Base-by-base conservation (phyloP, 2,888 invertebrate genomes). In the Hemaris fuciformis region DNA sequence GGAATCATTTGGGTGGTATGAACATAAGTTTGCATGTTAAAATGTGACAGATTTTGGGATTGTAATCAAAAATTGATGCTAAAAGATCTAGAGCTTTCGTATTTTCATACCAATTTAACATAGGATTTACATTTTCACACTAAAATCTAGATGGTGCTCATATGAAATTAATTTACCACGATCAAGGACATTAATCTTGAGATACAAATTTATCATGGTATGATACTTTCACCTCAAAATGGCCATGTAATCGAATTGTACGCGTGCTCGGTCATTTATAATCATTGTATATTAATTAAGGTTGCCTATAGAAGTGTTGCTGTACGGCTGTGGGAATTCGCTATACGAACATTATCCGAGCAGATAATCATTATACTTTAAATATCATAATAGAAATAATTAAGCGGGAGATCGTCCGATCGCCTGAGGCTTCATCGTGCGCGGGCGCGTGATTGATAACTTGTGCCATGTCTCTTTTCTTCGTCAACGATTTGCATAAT, bases 351-450 rank as follows among this genome's bases (percentile, higher is more conserved):
- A 71, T 77, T 75, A 84, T 78, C 75, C 78, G 64, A 73, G 64
- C 68, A 80, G 79, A 83, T 86, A 83, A 88, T 88, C 83, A 88
- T 88, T 85, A 89, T 85, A 85, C 83, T 88, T 88, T 85, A 87
- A 88, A 89, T 89, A 91, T 89, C 86, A 91, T 91, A 92, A 91
- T 92, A 91, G 88, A 91, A 91, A 91, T 91, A 91, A 92, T 91
- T 89, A 91, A 87, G 84, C 83, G 70, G 73, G 81, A 84, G 85
- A 90, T 88, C 83, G 83, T 75, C 80, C 81, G 84, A 88, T 88
- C 81, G 89, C 91, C 86, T 75, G 81, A 66, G 82, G 91, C 91
- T 77, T 76, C 77, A 80, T 88, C 86, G 85, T 86, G 89, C 85
- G 87, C 88, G 79, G 86, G 85, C 88, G 83, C 83, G 80, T 91